Evolutionary conservation across 2,888 invertebrate genomes (phyloP), one percentile per base, ranked within the genome.

Genomic region (Merodon equestris): DNA sequence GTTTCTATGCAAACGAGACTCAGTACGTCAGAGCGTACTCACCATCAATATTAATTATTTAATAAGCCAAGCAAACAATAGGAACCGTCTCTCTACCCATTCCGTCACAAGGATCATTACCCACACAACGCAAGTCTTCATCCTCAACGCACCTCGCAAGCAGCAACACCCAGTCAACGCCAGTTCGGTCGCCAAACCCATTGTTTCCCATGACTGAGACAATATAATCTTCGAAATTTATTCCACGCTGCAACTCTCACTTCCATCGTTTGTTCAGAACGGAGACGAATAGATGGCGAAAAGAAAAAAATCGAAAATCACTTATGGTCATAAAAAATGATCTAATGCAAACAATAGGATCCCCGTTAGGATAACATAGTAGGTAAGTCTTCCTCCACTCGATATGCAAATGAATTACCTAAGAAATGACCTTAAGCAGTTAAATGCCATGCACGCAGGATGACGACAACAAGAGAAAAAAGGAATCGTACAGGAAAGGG

Each of bases 151-250:
- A 27, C 27, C 27, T 27, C 27, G 7, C 27, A 4, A 27, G 27
- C 27, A n/a, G n/a, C 19, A 9, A 4, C 2, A 19, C 5, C 27
- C 38, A 54, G 38, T 45, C 9, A 17, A 47, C 53, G 38, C 34
- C n/a, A n/a, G 15, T 40, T 34, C 48, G 34, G 56, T 57, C 58
- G 45, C 76, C 54, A 19, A 47, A 15, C 9, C 9, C 68, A 74
- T 79, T 79, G 79, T 79, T 79, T 79, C 79, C 79, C 79, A 79
- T 74, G 79, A 68, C 81, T 61, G 61, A 75, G 60, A 76, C 77
- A 73, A 73, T 77, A 64, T 75, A 82, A 81, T 74, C 81, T 73
- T 81, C 81, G 64, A 75, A 72, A 72, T 82, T 83, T 83, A 82
- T 84, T 82, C 82, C 61, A 68, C 60, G 57, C 71, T 79, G 72